Evolutionary conservation across 1,140 invertebrate genomes (phyloP).

Genomic region (Brachionus rubens): DNA sequence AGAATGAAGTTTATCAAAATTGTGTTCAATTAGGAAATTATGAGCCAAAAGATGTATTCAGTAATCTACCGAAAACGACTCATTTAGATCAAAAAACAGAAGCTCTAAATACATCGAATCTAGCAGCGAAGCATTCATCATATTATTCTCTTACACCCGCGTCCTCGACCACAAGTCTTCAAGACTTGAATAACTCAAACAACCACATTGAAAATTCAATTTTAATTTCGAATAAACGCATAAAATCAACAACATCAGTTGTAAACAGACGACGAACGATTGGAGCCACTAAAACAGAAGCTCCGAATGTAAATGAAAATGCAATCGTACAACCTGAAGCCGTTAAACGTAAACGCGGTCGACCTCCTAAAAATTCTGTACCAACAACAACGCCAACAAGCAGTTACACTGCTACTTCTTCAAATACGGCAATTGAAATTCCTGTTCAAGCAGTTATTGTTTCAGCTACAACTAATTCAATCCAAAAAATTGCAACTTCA

Average conservation of each 20-base stretch:
- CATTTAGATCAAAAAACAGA: no score
- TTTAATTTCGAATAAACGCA: background rate
- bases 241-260: background rate
- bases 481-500: background rate
- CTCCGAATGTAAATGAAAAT: background rate
- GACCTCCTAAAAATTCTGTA: background rate
- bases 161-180: conserved; percentile 10
- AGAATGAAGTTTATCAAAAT: background rate
- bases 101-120: background rate
- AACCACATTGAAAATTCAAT: background rate
- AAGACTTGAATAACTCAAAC: background rate
- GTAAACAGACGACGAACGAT: background rate
- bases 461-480: background rate
- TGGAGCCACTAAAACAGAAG: background rate
- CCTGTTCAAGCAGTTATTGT: no score
- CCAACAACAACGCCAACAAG: background rate
- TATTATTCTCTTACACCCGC: conserved; percentile 13
- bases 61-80: background rate
- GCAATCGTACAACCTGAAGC: background rate
- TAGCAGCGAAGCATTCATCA: background rate
- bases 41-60: background rate
- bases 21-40: background rate
- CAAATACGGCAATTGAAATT: no score
- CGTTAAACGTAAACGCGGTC: background rate
- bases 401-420: no score